Conservation (phyloP, 2,797 vertebrate genomes). For the Scolopax rusticola region DNA sequence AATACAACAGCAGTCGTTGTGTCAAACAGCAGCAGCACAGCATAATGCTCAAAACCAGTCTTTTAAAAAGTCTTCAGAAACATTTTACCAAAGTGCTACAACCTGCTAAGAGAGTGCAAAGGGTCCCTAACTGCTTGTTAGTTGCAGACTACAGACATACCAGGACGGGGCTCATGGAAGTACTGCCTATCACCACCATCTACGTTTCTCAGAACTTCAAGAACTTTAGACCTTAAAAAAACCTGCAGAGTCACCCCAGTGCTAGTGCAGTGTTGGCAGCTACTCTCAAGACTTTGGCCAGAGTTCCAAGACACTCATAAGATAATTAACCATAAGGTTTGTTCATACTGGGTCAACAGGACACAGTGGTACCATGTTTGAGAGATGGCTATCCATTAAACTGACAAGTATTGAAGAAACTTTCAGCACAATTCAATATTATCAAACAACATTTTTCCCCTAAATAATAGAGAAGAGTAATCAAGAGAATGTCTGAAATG, state of each 20-base stretch:
- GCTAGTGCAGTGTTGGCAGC: background rate
- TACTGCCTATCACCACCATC: background rate
- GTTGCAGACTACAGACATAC: background rate
- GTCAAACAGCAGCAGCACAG: background rate
- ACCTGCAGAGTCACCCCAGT: background rate
- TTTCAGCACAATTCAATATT: background rate
- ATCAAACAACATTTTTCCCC: background rate
- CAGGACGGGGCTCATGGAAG: background rate
- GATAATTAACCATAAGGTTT: background rate
- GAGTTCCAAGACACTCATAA: background rate
- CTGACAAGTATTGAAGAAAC: background rate
- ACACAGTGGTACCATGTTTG: background rate
- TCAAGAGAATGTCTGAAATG: background rate
- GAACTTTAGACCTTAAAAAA: background rate
- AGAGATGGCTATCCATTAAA: background rate
- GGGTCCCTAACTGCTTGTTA: background rate
- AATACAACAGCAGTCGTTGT: background rate
- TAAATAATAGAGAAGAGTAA: background rate
- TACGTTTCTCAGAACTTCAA: background rate
- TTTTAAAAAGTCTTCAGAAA: background rate
- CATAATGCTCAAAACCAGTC: background rate
- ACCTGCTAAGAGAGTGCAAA: background rate
- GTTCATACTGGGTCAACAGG: background rate
- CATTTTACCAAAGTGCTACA: background rate
- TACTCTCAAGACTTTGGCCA: background rate